Base-by-base conservation (phyloP, 2,888 invertebrate species). In the Emmelina monodactyla region DNA sequence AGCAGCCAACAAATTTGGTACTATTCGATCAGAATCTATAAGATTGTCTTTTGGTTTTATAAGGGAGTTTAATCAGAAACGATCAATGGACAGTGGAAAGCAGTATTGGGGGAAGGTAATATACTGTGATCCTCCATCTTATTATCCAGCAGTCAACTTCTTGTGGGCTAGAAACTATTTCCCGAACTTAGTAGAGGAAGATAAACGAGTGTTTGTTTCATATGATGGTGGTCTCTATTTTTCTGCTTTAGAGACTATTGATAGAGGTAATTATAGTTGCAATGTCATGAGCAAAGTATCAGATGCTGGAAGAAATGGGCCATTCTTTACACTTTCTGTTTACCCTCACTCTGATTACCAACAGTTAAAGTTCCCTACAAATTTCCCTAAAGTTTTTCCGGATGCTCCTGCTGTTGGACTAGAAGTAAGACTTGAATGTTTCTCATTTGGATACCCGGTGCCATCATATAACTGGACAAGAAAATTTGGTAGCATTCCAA, bases 311-410 rank as follows among this genome's bases (percentile, higher is more conserved):
- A 84, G 93, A 35, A 94, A 92, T 71, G 95, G 96, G 1, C 95
- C 95, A 4, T 91, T 92, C 55, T 95, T 96, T 52, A 83, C 86
- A 6, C 75, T 96, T 6, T 83, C 83, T 47, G 94, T 96, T 1
- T 86, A 88, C 50, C 89, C 94, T 14, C 90, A 94, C 64, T 90
- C 94, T 28, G 92, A 92, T 62, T 93, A 90, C 55, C 94, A 96
- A 56, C 91, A 93, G 42, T 73, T 97, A 28, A 91, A 93, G 56
- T 96, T 97, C 55, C 91, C 96, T 0, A 94, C 94, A 59, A 93
- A 92, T 53, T 98, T 98, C 51, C 97, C 97, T 0, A 96, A 95
- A 79, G 88, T 92, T 1, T 97, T 95, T 57, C 97, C 97, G 0
- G 94, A 94, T 62, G 93, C 94, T 14, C 95, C 97, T 0, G 79